Base-by-base conservation (phyloP, 2,797 vertebrate genomes). In the Rhynchonycteris naso region DNA sequence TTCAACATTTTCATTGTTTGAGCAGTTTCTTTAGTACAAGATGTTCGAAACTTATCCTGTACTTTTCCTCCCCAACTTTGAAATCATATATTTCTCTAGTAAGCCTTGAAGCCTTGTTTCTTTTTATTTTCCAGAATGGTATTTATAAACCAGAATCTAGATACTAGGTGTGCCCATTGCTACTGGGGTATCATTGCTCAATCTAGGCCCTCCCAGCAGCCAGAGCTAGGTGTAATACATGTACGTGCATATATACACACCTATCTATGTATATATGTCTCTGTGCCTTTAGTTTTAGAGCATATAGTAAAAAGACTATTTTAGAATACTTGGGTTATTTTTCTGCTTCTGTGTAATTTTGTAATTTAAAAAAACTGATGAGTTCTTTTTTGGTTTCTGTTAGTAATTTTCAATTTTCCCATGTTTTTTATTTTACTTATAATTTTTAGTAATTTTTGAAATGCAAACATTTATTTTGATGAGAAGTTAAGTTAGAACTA, bases 341-440 rank as follows among this genome's bases (percentile, higher is more conserved):
- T 76, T 58, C 33, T 84, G 47, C 43, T 43, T 89, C 50, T 65
- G 26, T 85, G 13, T 80, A 93, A 72, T 92, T 92, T 86, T 81
- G 54, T 69, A 88, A 91, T 38, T 91, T 24, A 76, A 54, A 95
- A 92, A 80, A 75, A 61, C 28, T 59, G 35, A 52, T 5, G 54
- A 12, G 3, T 35, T 18, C n/a, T 54, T 30, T 90, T 35, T 84
- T 78, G 24, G 22, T 90, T 75, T 95, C 58, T 89, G 30, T 90
- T 92, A 89, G 16, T 92, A 71, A 58, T 85, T 88, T 92, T 78
- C 22, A 12, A 26, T 69, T 83, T 68, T 30, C 12, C 8, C 21
- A 58, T 93, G 58, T 50, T 87, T 86, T 75, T 74, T 58, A 69
- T 96, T 96, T 94, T 88, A 87, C 52, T 93, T 90, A 69, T 3